A percentile compares a stretch with the other conserved stretches of the same genome.
Conservation (phyloP, 2,113 vertebrate species). For the Lophura nycthemera region DNA sequence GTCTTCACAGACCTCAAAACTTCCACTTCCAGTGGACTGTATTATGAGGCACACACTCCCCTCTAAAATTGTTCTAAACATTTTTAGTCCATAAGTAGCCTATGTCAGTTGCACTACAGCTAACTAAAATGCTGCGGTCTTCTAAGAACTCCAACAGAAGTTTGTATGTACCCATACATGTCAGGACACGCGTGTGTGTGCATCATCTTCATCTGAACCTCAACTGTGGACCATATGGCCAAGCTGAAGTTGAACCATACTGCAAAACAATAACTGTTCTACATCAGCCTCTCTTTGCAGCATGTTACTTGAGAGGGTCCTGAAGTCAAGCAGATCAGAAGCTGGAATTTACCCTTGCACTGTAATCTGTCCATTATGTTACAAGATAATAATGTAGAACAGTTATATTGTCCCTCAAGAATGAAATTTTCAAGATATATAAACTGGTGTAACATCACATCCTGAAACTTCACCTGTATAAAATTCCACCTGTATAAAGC, state of each 20-base stretch:
- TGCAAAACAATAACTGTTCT: background rate
- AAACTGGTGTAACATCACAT: background rate
- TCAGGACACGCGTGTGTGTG: background rate
- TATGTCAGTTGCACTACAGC: background rate
- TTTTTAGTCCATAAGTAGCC: background rate
- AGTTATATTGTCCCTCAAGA: background rate
- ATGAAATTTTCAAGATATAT: background rate
- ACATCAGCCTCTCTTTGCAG: background rate
- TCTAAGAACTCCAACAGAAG: background rate
- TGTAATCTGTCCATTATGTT: background rate
- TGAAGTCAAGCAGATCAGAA: background rate
- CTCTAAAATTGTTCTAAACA: background rate
- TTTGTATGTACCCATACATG: rapidly evolving
- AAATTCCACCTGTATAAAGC: background rate
- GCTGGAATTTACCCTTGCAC: background rate
- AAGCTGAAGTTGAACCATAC: background rate
- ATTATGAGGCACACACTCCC: background rate
- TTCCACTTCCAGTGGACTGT: background rate
- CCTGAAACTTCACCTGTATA: rapidly evolving
- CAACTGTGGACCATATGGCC: background rate
- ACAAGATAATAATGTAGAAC: background rate
- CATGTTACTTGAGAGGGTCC: background rate
- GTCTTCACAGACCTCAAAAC: background rate
- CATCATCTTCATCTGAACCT: background rate
- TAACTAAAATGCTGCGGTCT: background rate